Evolutionary conservation across 2,797 vertebrate genomes (phyloP), one percentile per base, ranked within the genome.

Genomic region (Manis javanica): DNA sequence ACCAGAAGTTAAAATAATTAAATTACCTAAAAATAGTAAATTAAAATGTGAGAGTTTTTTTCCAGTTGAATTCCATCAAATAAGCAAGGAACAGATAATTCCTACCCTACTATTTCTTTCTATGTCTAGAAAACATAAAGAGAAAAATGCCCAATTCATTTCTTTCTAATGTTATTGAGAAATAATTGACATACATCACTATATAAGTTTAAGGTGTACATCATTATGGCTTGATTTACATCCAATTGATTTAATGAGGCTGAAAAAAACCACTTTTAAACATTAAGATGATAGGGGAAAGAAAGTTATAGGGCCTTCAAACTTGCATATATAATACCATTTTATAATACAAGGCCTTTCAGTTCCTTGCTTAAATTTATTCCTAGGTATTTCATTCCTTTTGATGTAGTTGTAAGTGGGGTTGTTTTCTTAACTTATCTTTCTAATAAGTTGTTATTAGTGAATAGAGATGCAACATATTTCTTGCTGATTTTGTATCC

Each of bases 21-120:
- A 81, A 79, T n/a, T 72, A 82, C 61, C 77, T 78, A n/a, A 77
- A 94, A 79, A 34, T 42, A 75, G 39, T 82, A 77, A 74, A 51
- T 61, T 55, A 68, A 59, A n/a, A 46, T 46, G 46, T 1, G 1
- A 46, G 46, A 46, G 46, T 2, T 46, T 46, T 46, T 46, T 46
- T 46, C 46, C 46, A 10, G 46, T 53, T 78, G 24, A 24, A n/a
- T 39, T 87, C 14, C 74, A 74, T 57, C 57, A 81, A 61, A 61
- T 42, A 82, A 61, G 37, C 23, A 82, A 74, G 39, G 59, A 82
- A 82, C 39, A 34, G 51, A 59, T 87, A 21, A 87, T 83, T 75
- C 34, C 29, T 42, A 82, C 3, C 6, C 34, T 59, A 29, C 7
- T 94, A 81, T 37, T 26, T 68, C 42, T 53, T 51, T 59, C 46